Conservation (phyloP, 35 echinoderm and acorn worm genomes). For the Diadema setosum region DNA sequence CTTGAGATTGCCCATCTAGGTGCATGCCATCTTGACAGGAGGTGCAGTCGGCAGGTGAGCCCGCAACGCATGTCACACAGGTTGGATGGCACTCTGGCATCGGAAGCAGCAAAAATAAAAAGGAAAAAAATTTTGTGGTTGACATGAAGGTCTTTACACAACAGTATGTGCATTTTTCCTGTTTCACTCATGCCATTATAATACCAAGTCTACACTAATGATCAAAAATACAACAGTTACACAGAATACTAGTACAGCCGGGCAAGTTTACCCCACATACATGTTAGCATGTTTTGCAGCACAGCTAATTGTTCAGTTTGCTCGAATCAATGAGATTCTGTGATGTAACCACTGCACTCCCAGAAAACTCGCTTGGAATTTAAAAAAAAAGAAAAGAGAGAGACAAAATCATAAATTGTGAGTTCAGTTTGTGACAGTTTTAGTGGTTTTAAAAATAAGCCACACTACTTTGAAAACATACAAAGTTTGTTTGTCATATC, state of each 20-base stretch:
- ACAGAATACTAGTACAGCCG: not conserved
- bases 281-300: not conserved
- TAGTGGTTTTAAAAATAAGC: no score
- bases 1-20: not conserved
- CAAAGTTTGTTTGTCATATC: no score
- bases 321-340: no score
- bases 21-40: not conserved
- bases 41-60: constrained; percentile 19
- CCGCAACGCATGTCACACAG: not conserved
- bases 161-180: no score
- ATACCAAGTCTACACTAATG: not conserved
- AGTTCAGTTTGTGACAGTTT: no score
- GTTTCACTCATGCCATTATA: not conserved
- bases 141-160: no score
- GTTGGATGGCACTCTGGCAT: constrained; percentile 37
- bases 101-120: not conserved
- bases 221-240: not conserved
- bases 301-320: no score
- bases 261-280: not conserved
- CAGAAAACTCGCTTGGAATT: not conserved
- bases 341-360: not conserved
- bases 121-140: not conserved
- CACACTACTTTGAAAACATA: no score
- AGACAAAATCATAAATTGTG: no score
- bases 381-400: not conserved